phyloP scores from a whole-genome alignment of 1,140 invertebrate genomes.

The Drosophila bocki region DNA sequence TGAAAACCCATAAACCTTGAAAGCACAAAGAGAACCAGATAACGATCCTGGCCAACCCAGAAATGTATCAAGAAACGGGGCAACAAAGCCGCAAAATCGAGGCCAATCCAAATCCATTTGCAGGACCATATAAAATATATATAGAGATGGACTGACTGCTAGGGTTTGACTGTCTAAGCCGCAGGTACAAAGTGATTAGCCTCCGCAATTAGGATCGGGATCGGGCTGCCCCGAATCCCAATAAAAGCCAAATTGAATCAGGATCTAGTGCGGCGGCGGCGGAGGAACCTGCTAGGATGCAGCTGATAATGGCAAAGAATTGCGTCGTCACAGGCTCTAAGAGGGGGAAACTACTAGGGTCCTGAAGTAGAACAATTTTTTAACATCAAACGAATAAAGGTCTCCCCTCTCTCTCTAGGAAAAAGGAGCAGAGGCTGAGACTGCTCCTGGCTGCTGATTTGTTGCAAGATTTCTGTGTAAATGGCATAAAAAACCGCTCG shows the following conservation, averaged over 20 bases:
- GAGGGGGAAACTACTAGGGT: conserved; percentile 41
- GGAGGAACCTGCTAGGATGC: conserved; percentile 48
- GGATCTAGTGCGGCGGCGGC: conserved; percentile 63
- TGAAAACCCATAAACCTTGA: conserved; percentile 57
- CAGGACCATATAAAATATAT: conserved; percentile 41
- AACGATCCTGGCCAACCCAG: conserved; percentile 58
- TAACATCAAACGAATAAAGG: conserved; percentile 79
- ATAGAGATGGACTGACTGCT: conserved; percentile 28
- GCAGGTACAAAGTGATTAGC: conserved; percentile 81
- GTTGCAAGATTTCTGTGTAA: conserved; percentile 83
- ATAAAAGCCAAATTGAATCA: conserved; percentile 71
- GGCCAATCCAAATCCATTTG: conserved; percentile 73
- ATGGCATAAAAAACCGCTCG: conserved; percentile 76
- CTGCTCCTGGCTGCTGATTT: conserved; percentile 64
- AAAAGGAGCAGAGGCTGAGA: conserved; percentile 66
- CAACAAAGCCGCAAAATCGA: conserved; percentile 73
- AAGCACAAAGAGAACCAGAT: conserved; percentile 74
- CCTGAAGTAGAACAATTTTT: conserved; percentile 58
- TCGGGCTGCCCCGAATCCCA: conserved; percentile 50
- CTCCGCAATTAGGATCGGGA: conserved; percentile 73
- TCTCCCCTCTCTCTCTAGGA: conserved; percentile 43
- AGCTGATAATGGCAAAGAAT: conserved; percentile 79
- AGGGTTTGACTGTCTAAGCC: conserved; percentile 79
- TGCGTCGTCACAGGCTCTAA: conserved; percentile 76
- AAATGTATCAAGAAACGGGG: conserved; percentile 59